Conservation (phyloP, 2,113 vertebrate genomes). For the Myiagra hebetior region DNA sequence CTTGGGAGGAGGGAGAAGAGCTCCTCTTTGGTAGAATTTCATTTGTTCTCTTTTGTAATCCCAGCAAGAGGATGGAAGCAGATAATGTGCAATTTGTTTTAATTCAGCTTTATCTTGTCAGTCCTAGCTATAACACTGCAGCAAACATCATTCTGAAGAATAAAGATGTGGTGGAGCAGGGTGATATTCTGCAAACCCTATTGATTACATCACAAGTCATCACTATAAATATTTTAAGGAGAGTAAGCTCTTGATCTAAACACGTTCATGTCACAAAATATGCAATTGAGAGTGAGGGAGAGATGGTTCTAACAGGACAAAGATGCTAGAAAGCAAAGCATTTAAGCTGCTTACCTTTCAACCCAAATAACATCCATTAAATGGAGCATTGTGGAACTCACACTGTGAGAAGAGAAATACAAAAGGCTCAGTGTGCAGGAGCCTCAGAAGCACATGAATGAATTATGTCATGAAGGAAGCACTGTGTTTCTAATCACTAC, state of each 20-base stretch:
- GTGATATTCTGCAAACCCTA: background rate
- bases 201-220: conserved; percentile 34
- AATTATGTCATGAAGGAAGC: background rate
- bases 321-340: conserved; percentile 13
- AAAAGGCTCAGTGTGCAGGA: background rate
- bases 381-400: background rate
- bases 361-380: conserved; percentile 15
- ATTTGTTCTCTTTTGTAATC: background rate
- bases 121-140: background rate
- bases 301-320: background rate
- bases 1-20: background rate
- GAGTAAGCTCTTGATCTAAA: conserved; percentile 4
- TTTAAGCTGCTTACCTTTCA: conserved; percentile 45
- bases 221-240: conserved; percentile 29
- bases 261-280: background rate
- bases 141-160: conserved; percentile 3
- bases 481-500: background rate
- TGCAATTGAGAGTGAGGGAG: background rate
- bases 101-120: conserved; percentile 36
- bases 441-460: background rate
- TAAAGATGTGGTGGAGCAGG: background rate
- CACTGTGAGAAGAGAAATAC: background rate
- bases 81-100: conserved; percentile 39
- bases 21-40: background rate
- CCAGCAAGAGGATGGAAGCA: background rate